Base-by-base conservation (phyloP, 2,888 invertebrate species). In the Paralinhomoeus sp. region DNA sequence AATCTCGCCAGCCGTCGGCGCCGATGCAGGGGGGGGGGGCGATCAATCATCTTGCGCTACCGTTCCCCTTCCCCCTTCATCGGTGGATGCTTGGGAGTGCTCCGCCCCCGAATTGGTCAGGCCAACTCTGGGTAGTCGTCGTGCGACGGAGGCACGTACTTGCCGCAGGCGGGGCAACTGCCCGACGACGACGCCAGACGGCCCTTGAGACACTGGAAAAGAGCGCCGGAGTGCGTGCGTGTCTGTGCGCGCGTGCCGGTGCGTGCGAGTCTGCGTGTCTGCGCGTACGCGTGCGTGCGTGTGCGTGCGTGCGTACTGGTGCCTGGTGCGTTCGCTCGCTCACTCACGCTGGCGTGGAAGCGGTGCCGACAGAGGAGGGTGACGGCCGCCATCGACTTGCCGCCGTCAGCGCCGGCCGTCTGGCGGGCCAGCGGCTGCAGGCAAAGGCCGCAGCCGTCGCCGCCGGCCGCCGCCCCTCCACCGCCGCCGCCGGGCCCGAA, bases 61-160 rank as follows among this genome's bases (percentile, higher is more conserved):
- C n/a, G n/a, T n/a, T n/a, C n/a, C n/a, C n/a, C n/a, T n/a, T n/a
- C n/a, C n/a, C n/a, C n/a, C n/a, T n/a, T n/a, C n/a, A n/a, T n/a
- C n/a, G n/a, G n/a, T n/a, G n/a, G n/a, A n/a, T n/a, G n/a, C n/a
- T n/a, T n/a, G n/a, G n/a, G n/a, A n/a, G n/a, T n/a, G n/a, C n/a
- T n/a, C n/a, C n/a, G n/a, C n/a, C n/a, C n/a, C n/a, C n/a, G n/a
- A n/a, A n/a, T n/a, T n/a, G n/a, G n/a, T n/a, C n/a, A 44, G n/a
- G 44, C 21, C 43, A 47, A 35, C 20, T 45, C 47, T 5, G 47
- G 47, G 33, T 39, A 47, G 2, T 47, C 47, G 20, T 47, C 43
- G 12, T 38, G 43, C 24, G 43, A 43, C 23, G 45, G 42, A n/a
- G n/a, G n/a, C 15, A 2, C 17, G 41, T 24, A 47, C 22, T 21